Percentiles rank a stretch among this genome's conserved stretches.
These are phyloP conservation scores for Cyprinodon diabolis DNA, from an alignment of 2,797 vertebrate species.

Conservation along the genomic window DNA sequence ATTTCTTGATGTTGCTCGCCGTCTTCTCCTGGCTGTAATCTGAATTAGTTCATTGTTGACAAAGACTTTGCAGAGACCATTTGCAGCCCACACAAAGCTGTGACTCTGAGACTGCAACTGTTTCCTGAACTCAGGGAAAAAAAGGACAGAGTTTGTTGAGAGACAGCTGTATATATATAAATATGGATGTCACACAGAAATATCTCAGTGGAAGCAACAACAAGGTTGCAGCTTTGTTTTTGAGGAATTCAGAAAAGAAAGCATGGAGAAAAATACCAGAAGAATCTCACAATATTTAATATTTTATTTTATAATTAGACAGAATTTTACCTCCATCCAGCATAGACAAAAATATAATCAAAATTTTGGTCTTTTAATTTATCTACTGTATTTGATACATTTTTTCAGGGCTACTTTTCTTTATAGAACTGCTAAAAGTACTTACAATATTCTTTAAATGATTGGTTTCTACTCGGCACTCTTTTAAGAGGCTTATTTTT, in stretches of 20 bases:
- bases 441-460: too few species aligned
- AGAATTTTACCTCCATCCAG: not conserved
- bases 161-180: not conserved
- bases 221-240: not conserved
- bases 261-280: not conserved
- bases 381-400: not conserved
- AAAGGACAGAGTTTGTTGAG: not conserved
- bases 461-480: too few species aligned
- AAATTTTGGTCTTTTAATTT: not conserved
- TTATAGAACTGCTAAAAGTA: not conserved
- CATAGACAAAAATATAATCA: not conserved
- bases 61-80: not conserved
- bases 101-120: not conserved
- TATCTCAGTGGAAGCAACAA: not conserved
- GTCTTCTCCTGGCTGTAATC: conserved; percentile 4
- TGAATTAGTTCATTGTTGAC: conserved; percentile 8
- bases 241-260: not conserved
- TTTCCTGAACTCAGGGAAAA: not conserved
- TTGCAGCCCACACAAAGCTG: not conserved
- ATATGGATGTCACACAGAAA: not conserved
- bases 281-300: not conserved
- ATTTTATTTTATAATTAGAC: too few species aligned
- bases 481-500: too few species aligned
- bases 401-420: not conserved
- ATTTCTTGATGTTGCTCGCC: conserved; percentile 3